phyloP scores from a whole-genome alignment of 2,888 invertebrate genomes.

The Trissoscelio sp. region DNA sequence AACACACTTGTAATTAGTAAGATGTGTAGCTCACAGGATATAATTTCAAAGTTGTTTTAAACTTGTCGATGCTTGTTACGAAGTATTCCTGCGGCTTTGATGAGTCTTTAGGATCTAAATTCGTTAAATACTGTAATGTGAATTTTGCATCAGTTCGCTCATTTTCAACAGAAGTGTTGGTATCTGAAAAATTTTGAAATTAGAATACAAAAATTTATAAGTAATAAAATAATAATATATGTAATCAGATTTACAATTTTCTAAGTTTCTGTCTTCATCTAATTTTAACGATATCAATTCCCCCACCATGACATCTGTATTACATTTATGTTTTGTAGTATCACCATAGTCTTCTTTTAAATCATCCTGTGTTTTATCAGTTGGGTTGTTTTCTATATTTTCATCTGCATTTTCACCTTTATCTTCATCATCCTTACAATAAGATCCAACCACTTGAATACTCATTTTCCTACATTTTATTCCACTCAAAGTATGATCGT shows the following conservation, averaged over 20 bases:
- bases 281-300: no score
- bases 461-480: slow-evolving; percentile 77
- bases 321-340: no score
- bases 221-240: no score
- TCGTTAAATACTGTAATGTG: slow-evolving; percentile 72
- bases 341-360: no score
- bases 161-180: background rate
- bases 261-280: background rate
- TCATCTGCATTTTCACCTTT: no score
- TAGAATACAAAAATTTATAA: no score
- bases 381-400: background rate
- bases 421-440: no score
- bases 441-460: slow-evolving; percentile 76
- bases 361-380: no score
- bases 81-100: slow-evolving; percentile 69
- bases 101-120: slow-evolving; percentile 56
- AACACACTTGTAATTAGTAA: background rate
- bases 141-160: slow-evolving; percentile 57
- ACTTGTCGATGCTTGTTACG: slow-evolving; percentile 74
- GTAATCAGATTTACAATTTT: no score
- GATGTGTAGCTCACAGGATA: slow-evolving; percentile 11
- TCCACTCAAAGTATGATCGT: slow-evolving; percentile 73
- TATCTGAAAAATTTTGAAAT: no score
- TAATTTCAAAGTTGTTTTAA: slow-evolving; percentile 9
- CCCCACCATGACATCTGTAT: no score